A percentile compares a stretch with the other conserved stretches of the same genome.
These are phyloP conservation scores for Palythoa grandiflora DNA, from an alignment of 92 coral and sea anemone species.

Conservation along the genomic window DNA sequence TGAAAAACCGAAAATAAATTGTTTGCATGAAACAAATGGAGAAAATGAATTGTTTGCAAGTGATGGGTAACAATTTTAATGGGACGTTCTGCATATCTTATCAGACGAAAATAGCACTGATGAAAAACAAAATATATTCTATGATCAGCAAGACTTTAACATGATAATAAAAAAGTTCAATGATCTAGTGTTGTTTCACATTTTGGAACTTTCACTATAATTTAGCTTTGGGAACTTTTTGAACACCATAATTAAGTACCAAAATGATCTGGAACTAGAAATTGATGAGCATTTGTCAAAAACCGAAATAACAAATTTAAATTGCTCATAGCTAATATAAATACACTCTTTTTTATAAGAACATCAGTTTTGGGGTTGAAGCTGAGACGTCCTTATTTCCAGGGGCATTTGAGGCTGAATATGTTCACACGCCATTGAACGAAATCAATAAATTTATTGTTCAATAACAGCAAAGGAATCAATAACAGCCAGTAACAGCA, in stretches of 20 bases:
- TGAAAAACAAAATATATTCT: constrained; percentile 12
- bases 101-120: constrained; percentile 20
- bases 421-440: too few relatives aligned
- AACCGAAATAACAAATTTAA: constrained; percentile 24
- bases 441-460: too few relatives aligned
- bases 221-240: constrained; percentile 25
- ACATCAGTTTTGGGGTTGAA: too few relatives aligned
- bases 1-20: constrained; percentile 17
- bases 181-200: constrained; percentile 26
- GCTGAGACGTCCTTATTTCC: too few relatives aligned
- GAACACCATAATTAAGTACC: constrained; percentile 26
- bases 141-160: constrained; percentile 23
- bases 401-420: too few relatives aligned
- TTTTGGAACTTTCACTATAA: constrained; percentile 24
- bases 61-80: constrained; percentile 18
- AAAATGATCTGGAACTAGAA: constrained; percentile 25
- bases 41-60: constrained; percentile 19
- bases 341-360: too few relatives aligned
- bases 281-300: constrained; percentile 25
- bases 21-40: constrained; percentile 19
- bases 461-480: too few relatives aligned
- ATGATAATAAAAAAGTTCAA: constrained; percentile 23
- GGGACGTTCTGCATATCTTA: constrained; percentile 21
- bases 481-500: too few relatives aligned
- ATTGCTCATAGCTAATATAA: too few relatives aligned